phyloP scores from a whole-genome alignment of 2,797 vertebrate genomes.

The Microhierax caerulescens region DNA sequence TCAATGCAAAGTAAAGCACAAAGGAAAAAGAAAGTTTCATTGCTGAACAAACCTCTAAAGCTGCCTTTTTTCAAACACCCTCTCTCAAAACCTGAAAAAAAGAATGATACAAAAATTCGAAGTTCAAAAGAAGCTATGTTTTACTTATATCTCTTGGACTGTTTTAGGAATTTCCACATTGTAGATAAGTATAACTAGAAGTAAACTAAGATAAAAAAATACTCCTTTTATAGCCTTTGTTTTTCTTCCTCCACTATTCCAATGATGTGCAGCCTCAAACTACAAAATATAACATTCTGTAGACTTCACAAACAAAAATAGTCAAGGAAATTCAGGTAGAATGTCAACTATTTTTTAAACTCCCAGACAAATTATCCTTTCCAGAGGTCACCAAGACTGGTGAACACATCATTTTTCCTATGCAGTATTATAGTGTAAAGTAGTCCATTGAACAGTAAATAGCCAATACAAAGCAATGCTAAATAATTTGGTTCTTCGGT shows the following conservation, averaged over 20 bases:
- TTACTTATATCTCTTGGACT: not conserved
- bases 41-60: not conserved
- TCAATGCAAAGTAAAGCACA: not conserved
- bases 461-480: constrained; percentile 52
- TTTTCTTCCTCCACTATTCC: fast-evolving
- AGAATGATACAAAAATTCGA: not conserved
- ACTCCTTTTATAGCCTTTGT: not conserved
- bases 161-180: not conserved
- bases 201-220: not conserved
- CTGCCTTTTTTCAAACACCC: fast-evolving
- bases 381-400: constrained; percentile 39
- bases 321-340: not conserved
- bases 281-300: not conserved
- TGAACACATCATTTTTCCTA: constrained; percentile 29
- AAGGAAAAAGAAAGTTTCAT: not conserved
- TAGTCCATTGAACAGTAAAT: constrained; percentile 51
- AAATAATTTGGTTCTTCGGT: constrained; percentile 69
- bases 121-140: not conserved
- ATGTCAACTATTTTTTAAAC: constrained; percentile 7
- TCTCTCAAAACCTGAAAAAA: not conserved
- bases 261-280: not conserved
- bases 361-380: constrained; percentile 33
- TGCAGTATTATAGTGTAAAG: constrained; percentile 53
- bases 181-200: not conserved
- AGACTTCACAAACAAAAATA: not conserved